Percentiles rank a stretch among this genome's conserved stretches.
Evolutionary conservation across 2,797 vertebrate species (phyloP).

Genomic region (Jordanella pulchra): DNA sequence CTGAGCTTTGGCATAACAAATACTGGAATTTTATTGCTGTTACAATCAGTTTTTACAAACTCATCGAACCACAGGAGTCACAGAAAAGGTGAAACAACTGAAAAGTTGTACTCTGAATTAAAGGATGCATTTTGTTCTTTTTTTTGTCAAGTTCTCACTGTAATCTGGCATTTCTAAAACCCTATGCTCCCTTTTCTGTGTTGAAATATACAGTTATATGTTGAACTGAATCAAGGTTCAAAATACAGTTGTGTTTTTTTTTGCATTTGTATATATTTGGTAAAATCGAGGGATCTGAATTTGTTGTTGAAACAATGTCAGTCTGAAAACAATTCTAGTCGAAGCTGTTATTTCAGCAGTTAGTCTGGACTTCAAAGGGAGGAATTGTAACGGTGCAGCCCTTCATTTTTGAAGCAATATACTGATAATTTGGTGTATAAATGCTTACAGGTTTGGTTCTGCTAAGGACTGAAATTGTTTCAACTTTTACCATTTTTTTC

Average conservation of each 20-base stretch:
- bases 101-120: neutral
- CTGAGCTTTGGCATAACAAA: neutral
- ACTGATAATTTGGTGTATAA: slow-evolving; percentile 40
- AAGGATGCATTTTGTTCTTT: neutral
- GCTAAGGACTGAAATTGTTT: slow-evolving; percentile 39
- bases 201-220: neutral
- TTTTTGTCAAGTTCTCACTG: neutral
- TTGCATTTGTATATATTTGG: neutral
- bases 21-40: neutral
- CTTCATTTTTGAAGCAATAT: slow-evolving; percentile 31
- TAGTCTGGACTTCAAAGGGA: slow-evolving; percentile 20
- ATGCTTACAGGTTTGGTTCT: slow-evolving; percentile 38
- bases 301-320: neutral
- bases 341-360: neutral
- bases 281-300: neutral
- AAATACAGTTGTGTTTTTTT: neutral
- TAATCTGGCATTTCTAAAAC: neutral
- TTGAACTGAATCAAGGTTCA: neutral
- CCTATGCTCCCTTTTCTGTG: neutral
- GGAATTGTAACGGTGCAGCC: slow-evolving; percentile 11
- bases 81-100: neutral
- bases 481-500: neutral
- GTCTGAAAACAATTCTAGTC: slow-evolving; percentile 35
- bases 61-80: neutral
- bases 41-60: neutral